Evolutionary conservation across 2,797 vertebrate genomes (phyloP).

Genomic region (Mormyrops boulengeri): DNA sequence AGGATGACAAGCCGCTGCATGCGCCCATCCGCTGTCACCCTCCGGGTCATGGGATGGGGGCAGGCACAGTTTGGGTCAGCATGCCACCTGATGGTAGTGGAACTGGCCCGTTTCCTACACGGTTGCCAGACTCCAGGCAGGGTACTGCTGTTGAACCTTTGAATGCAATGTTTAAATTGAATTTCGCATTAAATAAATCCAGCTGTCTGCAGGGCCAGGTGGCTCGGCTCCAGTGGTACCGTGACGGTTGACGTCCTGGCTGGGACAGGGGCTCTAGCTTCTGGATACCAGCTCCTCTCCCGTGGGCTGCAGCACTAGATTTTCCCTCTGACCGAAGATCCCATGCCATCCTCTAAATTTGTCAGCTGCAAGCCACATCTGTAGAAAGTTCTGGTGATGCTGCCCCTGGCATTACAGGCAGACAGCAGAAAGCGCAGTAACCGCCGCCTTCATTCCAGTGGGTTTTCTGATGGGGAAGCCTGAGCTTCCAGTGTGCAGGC

Average conservation of each 20-base stretch:
- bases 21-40: background rate
- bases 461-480: conserved; percentile 13
- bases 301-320: background rate
- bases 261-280: background rate
- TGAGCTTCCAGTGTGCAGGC: background rate
- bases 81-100: background rate
- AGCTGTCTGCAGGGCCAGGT: background rate
- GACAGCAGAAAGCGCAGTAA: conserved; percentile 17
- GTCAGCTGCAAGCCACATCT: background rate
- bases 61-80: background rate
- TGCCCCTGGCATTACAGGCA: background rate
- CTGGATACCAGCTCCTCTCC: background rate
- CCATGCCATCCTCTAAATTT: background rate
- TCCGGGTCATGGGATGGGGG: background rate
- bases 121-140: background rate
- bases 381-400: background rate
- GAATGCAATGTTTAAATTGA: background rate
- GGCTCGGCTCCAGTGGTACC: background rate
- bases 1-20: background rate
- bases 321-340: background rate
- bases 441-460: background rate
- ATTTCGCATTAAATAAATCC: background rate
- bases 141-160: background rate
- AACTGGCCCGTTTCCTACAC: background rate
- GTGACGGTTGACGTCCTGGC: background rate